Percentiles rank a stretch among this genome's conserved stretches.
phyloP scores from a whole-genome alignment of 1,140 invertebrate genomes.

The Drosophila nannoptera region DNA sequence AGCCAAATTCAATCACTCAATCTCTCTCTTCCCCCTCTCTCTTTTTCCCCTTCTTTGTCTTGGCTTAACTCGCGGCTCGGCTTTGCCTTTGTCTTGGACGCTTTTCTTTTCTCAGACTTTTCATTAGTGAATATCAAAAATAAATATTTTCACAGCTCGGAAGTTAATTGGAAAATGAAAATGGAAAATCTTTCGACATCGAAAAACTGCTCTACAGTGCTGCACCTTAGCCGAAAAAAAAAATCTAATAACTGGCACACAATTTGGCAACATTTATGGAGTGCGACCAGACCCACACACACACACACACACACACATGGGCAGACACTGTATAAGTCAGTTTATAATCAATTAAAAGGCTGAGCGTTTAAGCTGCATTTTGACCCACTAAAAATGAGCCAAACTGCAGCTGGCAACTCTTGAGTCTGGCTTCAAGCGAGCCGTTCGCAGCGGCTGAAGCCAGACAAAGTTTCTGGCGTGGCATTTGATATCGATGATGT shows the following conservation, averaged over 20 bases:
- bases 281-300: not conserved
- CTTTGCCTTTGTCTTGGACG: not conserved
- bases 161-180: slow-evolving; percentile 46
- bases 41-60: slow-evolving; percentile 25
- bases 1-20: slow-evolving; percentile 45
- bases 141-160: slow-evolving; percentile 47
- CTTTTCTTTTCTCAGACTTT: slow-evolving; percentile 19
- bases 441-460: slow-evolving; percentile 39
- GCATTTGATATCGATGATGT: slow-evolving; percentile 75
- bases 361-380: slow-evolving; percentile 17
- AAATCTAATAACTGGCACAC: slow-evolving; percentile 17
- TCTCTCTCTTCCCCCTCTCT: slow-evolving; percentile 40
- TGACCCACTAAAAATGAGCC: slow-evolving; percentile 36
- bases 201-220: not conserved
- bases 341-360: slow-evolving; percentile 41
- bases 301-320: too few relatives aligned
- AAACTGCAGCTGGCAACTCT: slow-evolving; percentile 4
- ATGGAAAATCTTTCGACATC: not conserved
- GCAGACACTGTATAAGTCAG: not conserved
- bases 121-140: slow-evolving; percentile 37
- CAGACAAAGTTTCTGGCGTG: slow-evolving; percentile 43
- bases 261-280: slow-evolving; percentile 3
- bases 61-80: slow-evolving; percentile 3
- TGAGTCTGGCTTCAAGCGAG: too few relatives aligned
- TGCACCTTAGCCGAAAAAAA: not conserved